phyloP scores from a whole-genome alignment of 2,113 vertebrate species.

The Stigmatopora argus region DNA sequence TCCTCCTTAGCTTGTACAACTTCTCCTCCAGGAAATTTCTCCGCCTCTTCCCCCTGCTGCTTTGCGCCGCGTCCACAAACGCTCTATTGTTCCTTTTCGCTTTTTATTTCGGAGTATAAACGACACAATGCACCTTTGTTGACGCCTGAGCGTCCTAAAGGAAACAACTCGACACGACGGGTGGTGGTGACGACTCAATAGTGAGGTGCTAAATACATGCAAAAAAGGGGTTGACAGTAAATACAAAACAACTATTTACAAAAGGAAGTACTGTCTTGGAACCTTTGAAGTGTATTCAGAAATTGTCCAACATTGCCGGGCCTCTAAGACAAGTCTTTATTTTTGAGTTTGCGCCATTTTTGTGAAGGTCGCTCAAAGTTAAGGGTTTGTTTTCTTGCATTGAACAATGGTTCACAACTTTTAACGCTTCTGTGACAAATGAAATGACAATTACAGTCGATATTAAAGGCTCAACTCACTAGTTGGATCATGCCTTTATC shows the following conservation, averaged over 20 bases:
- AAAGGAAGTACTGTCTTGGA: background rate
- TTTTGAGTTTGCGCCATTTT: too few species aligned
- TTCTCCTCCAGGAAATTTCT: constrained; percentile 39
- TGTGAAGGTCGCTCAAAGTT: background rate
- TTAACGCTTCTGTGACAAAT: background rate
- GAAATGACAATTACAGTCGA: background rate
- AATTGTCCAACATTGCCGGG: background rate
- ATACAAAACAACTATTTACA: constrained; percentile 1
- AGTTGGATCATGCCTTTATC: background rate
- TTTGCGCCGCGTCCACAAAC: constrained; percentile 39
- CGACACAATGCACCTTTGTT: constrained; percentile 33
- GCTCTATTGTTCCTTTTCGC: constrained; percentile 43
- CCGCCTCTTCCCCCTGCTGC: constrained; percentile 18
- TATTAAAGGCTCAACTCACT: background rate
- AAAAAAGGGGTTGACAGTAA: background rate
- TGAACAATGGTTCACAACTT: background rate
- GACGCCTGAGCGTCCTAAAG: constrained; percentile 22
- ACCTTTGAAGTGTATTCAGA: background rate
- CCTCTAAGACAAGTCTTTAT: too few species aligned
- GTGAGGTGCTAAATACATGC: constrained; percentile 1
- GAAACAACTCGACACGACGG: constrained; percentile 1
- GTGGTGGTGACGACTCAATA: background rate
- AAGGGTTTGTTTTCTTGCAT: background rate
- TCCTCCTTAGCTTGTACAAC: constrained; percentile 56
- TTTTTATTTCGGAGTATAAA: constrained; percentile 22